A percentile compares a stretch with the other conserved stretches of the same genome.
These are phyloP conservation scores for Sphyrna mokarran DNA, from an alignment of 2,113 vertebrate species.

Conservation along the genomic window DNA sequence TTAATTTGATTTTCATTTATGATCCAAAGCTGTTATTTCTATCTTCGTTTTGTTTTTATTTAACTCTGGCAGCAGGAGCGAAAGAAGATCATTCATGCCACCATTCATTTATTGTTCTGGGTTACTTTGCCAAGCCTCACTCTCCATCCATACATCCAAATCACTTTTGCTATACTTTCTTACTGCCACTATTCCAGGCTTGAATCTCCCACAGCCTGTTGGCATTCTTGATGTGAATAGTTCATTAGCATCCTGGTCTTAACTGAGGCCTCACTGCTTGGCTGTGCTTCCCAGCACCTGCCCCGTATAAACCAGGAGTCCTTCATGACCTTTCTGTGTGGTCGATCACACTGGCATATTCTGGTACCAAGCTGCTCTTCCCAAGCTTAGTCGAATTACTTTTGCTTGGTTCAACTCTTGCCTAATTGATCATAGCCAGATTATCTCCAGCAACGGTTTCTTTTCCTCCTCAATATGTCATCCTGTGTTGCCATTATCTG, in stretches of 20 bases:
- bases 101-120: too few relatives aligned
- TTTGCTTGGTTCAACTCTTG: neutral
- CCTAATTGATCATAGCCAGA: neutral
- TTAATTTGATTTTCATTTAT: neutral
- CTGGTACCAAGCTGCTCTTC: neutral
- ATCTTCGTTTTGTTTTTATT: neutral
- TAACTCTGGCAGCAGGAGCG: neutral
- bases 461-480: neutral
- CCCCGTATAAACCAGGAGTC: neutral
- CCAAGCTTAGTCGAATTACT: neutral
- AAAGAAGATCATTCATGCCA: too few relatives aligned
- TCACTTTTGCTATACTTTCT: neutral
- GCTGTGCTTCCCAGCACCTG: neutral
- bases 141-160: too few relatives aligned
- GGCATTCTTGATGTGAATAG: neutral
- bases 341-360: neutral
- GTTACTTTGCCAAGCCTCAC: too few relatives aligned
- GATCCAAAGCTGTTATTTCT: neutral
- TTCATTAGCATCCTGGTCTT: neutral
- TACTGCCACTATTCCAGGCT: neutral
- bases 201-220: neutral
- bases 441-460: neutral
- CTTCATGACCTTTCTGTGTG: neutral
- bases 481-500: neutral
- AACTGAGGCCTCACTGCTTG: neutral